These are phyloP conservation scores for Leistus spinibarbis DNA, from an alignment of 2,888 invertebrate species.

Conservation along the genomic window DNA sequence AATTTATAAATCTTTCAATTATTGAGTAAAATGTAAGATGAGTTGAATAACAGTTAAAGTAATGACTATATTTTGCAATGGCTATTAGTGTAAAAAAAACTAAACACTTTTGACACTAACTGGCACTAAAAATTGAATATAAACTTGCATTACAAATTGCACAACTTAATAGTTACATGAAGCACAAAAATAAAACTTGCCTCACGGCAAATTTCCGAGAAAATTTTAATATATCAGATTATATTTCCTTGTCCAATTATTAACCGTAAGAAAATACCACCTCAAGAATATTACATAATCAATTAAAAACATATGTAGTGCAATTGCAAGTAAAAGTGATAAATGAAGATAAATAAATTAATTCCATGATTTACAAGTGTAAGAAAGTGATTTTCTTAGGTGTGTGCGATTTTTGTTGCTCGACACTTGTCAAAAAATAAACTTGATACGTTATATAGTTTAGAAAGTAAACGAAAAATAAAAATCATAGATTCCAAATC, in stretches of 20 bases:
- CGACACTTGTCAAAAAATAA: not conserved
- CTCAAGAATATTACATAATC: not conserved
- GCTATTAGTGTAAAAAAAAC: no score
- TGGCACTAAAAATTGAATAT: no score
- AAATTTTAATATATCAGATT: not conserved
- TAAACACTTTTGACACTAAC: no score
- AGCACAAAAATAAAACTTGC: not conserved
- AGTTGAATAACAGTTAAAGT: no score
- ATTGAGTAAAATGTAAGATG: no score
- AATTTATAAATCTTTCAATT: no score
- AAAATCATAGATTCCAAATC: not conserved
- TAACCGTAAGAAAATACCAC: not conserved
- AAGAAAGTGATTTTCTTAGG: not conserved
- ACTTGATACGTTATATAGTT: not conserved
- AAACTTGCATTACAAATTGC: no score
- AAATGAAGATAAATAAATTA: not conserved
- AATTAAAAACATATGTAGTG: not conserved
- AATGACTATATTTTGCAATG: no score
- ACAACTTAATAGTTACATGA: no score
- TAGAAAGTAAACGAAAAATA: not conserved
- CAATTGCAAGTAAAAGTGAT: not conserved
- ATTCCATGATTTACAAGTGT: not conserved
- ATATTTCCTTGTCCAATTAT: not conserved
- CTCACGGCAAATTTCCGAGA: not conserved
- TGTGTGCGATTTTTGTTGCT: not conserved